Base-by-base conservation (phyloP, 2,113 vertebrate species). In the Ivindomyrus marchei region DNA sequence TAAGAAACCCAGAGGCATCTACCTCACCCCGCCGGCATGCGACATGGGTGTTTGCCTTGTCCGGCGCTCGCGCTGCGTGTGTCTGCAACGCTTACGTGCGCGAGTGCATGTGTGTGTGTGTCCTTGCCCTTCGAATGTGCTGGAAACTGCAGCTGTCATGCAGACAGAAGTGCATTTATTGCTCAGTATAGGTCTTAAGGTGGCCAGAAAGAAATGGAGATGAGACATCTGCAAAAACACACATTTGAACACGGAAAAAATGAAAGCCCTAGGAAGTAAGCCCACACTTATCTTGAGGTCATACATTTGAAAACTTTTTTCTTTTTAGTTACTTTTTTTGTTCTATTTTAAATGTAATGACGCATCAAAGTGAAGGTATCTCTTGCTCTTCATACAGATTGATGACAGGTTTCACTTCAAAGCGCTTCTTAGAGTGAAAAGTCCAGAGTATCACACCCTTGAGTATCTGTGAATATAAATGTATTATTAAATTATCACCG, bases 11-110 rank as follows among this genome's bases (percentile, higher is more conserved):
- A 52, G 58, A 89, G 89, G 47, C 87, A 52, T 84, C 56, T 46
- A 58, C 85, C 58, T 91, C 89, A 88, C 89, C 87, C 47, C 39
- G 27, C 36, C 88, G 90, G 90, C 90, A 92, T 90, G 90, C 77
- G 39, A 13, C 50, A 17, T 46, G 70, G 19, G n/a, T 24, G 47
- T 89, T 85, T 70, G 80, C 89, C 87, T 74, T 45, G 3, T 53
- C 46, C 21, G 56, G 58, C 27, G 10, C 27, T 36, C 56, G 46
- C 27, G 31, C 77, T 3, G 45, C 49, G 15, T 62, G 56, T 88
- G 58, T 90, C 88, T 86, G 56, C 88, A 17, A 15, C 24, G 31
- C 21, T 47, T 52, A 53, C 62, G 27, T 89, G 88, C 88, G 85
- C n/a, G 52, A 58, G 88, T 24, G 31, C 66, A n/a, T 31, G 56